Evolutionary conservation across 2,113 vertebrate genomes (phyloP), one percentile per base, ranked within the genome.

Genomic region (Micronycteris hirsuta): DNA sequence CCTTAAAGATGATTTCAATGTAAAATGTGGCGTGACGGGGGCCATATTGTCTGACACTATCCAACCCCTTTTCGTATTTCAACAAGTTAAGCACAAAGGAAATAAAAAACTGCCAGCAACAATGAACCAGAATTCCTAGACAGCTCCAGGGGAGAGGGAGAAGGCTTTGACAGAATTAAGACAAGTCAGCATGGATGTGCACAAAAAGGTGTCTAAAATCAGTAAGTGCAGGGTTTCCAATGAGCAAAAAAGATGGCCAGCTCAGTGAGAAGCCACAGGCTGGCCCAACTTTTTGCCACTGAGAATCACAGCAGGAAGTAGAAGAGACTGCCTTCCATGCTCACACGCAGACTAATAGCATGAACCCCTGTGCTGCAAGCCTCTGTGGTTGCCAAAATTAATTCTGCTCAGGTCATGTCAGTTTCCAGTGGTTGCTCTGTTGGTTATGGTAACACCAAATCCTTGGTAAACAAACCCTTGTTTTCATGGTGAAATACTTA

Each of bases 21-120:
- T 96, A 96, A 98, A 97, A 97, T 97, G 96, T 92, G 54, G 96
- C 96, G 94, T 98, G 95, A 97, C 95, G 93, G 92, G 90, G 85
- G 93, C 95, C 96, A 97, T 97, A 97, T 97, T 97, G 95, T 97
- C 91, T 96, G 95, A 96, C 96, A 97, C 96, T 95, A 93, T 97
- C 95, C 96, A 96, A 94, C 92, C 82, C 92, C 95, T 97, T 97
- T 96, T 96, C 73, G 78, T 97, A 97, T 97, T 97, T 96, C 96
- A 98, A 96, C 96, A 97, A 97, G 96, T 97, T 96, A 96, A 96
- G 90, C 87, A 97, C 96, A 97, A 97, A 97, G 96, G 93, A 97
- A 97, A 96, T 94, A 95, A 96, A 97, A 97, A 96, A 97, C 71
- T 17, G 94, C 95, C 91, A 80, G 73, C 82, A 94, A 96, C 97